These are phyloP conservation scores for Dermatemys mawii DNA, from an alignment of 2,113 vertebrate species.

Conservation along the genomic window DNA sequence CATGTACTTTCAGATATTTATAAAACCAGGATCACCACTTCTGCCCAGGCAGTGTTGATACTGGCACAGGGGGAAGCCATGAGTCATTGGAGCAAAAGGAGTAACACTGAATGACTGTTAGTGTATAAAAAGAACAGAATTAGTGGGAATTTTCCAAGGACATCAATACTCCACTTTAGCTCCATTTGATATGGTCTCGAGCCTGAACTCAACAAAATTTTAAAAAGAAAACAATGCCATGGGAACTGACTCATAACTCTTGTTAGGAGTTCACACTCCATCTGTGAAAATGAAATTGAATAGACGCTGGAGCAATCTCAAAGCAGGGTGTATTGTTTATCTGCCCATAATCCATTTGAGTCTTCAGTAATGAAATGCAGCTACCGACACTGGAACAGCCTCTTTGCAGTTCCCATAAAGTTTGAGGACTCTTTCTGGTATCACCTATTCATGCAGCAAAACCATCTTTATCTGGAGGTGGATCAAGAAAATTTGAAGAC, in stretches of 20 bases:
- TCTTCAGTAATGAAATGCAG: neutral
- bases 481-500: neutral
- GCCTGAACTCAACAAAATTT: neutral
- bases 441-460: neutral
- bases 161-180: neutral
- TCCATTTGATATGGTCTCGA: neutral
- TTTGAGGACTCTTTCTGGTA: neutral
- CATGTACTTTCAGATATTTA: neutral
- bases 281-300: fast-evolving
- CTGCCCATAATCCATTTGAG: neutral
- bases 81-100: neutral
- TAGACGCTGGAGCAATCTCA: neutral
- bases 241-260: neutral
- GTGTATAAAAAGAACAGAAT: neutral
- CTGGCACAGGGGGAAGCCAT: neutral
- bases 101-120: neutral
- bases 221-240: neutral
- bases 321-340: neutral
- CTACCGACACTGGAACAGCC: neutral
- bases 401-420: neutral
- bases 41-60: neutral
- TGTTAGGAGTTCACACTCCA: neutral
- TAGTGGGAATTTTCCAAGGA: neutral
- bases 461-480: too few relatives aligned
- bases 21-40: neutral